Evolutionary conservation across 2,888 invertebrate species (phyloP).

Genomic region (Monopis laevigella): DNA sequence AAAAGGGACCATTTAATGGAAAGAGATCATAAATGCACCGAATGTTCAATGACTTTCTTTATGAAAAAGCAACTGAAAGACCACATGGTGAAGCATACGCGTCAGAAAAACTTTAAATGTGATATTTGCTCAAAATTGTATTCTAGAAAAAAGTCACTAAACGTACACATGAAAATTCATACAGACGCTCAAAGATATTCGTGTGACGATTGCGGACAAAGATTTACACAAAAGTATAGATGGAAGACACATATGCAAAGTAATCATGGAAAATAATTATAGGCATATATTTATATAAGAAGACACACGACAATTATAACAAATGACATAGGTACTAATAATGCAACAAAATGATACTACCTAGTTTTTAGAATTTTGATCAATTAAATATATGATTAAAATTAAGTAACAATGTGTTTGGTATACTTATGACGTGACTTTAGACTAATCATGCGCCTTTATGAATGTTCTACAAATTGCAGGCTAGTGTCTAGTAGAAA

Average conservation of each 20-base stretch:
- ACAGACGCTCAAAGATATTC: conserved; percentile 22
- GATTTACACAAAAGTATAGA: conserved; percentile 39
- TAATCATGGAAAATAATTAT: conserved; percentile 32
- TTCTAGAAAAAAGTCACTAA: conserved; percentile 7
- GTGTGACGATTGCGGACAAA: conserved; percentile 10
- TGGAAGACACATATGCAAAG: conserved; percentile 53
- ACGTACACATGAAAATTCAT: conserved; percentile 27
- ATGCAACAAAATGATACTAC: no score
- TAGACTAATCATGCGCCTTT: no score
- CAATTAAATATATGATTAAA: no score
- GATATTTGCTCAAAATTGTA: conserved; percentile 25
- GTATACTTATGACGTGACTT: no score
- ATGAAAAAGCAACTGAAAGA: conserved; percentile 3
- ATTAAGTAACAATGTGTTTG: no score
- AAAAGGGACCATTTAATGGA: conserved; percentile 30
- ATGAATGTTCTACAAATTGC: no score
- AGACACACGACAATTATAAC: background rate
- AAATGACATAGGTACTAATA: no score
- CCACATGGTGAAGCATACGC: conserved; percentile 13
- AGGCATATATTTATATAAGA: background rate
- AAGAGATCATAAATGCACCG: conserved; percentile 5
- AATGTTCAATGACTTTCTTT: conserved; percentile 1
- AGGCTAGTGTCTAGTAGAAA: no score
- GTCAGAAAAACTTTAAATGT: conserved; percentile 25
- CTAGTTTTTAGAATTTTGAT: no score